Evolutionary conservation across 2,888 invertebrate genomes (phyloP), one percentile per base, ranked within the genome.

Genomic region (Alloscopus bannaensis): DNA sequence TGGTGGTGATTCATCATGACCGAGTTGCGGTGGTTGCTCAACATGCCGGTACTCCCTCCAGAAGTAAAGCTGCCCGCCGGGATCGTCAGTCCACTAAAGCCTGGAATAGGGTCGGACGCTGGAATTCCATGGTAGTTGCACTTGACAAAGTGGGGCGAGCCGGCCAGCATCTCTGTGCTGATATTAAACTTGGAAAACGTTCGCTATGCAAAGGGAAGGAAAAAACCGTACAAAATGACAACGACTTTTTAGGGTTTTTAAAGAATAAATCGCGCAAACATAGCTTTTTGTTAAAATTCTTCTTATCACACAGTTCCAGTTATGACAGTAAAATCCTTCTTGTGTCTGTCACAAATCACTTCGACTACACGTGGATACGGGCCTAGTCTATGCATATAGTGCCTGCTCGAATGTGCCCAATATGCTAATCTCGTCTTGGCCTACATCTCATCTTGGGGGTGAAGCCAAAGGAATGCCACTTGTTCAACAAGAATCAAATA

Each of bases 121-220:
- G 77, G 65, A 6, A 85, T 66, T 13, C 84, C 84, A 57, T 86
- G 84, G 69, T 86, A 86, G 60, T 83, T 86, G 64, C 86, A 86
- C 69, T 86, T 86, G 68, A 83, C 81, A 69, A 85, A 85, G 79
- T 85, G 85, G n/a, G 84, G 85, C 4, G 75, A 65, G 22, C 71
- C 70, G 3, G 77, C 70, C 3, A 83, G 72, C 75, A 82, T 65
- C 16, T 86, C 86, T 11, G 82, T 80, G 62, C 84, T 81, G 69
- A 91, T 89, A 88, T 91, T 91, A 89, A 90, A 91, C 86, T 93
- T 93, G 29, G 93, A 93, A 87, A 93, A 91, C 26, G 92, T 91
- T 84, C 93, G 91, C 87, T 92, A 92, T 40, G 6, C 3, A 29
- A 31, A 55, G 18, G 13, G 18, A 55, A 11, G 3, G 18, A 55